Conservation (phyloP, 2,113 vertebrate genomes). For the Sebastes schlegelii region DNA sequence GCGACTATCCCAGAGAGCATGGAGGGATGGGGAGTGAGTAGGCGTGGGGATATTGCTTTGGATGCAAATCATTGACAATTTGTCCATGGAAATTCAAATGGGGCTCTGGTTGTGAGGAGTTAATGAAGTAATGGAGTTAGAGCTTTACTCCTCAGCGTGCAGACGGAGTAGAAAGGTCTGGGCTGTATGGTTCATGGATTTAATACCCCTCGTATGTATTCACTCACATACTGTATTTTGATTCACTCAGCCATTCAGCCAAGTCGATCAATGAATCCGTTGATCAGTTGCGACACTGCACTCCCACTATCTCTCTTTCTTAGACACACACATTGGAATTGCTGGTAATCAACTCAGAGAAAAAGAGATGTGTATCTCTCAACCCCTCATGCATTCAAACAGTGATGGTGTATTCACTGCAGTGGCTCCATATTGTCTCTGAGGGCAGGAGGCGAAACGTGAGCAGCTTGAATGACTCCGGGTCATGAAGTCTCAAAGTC, state of each 20-base stretch:
- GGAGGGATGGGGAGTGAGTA: not conserved
- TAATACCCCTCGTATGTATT: slow-evolving; percentile 1
- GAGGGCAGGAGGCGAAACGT: slow-evolving; percentile 14
- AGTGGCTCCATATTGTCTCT: slow-evolving; percentile 22
- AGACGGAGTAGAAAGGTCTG: slow-evolving; percentile 5
- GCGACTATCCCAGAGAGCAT: slow-evolving; percentile 17
- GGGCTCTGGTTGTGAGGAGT: slow-evolving; percentile 9
- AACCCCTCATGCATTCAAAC: slow-evolving; percentile 14
- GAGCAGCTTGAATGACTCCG: slow-evolving; percentile 15
- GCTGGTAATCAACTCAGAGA: slow-evolving; percentile 32
- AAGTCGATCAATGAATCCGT: not conserved
- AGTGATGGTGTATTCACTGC: slow-evolving; percentile 3
- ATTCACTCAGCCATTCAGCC: slow-evolving; percentile 6
- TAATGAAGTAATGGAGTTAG: slow-evolving; percentile 30
- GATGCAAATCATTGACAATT: slow-evolving; percentile 36
- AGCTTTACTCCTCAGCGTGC: slow-evolving; percentile 8
- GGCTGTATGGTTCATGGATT: not conserved
- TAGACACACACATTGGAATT: not conserved
- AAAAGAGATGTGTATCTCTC: slow-evolving; percentile 2
- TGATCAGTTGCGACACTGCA: not conserved
- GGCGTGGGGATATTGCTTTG: slow-evolving; percentile 34
- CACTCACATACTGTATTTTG: slow-evolving; percentile 7
- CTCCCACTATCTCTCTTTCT: not conserved
- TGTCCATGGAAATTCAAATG: slow-evolving; percentile 39
- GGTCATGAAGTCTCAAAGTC: slow-evolving; percentile 6